Base-by-base conservation (phyloP, 1,140 invertebrate species). In the Heliconius hermathena region DNA sequence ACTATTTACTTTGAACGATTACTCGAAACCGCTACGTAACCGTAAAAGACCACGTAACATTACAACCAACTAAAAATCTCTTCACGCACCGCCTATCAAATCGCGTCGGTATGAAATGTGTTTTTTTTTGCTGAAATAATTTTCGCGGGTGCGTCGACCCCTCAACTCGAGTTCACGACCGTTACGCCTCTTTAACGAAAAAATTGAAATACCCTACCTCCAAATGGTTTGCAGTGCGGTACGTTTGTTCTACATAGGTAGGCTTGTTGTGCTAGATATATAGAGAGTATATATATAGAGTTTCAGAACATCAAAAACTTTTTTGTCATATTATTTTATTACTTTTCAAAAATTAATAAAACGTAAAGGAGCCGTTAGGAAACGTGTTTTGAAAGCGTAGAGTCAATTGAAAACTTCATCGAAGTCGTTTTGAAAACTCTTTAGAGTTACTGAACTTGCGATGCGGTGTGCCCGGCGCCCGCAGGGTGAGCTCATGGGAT, bases 181-280 rank as follows among this genome's bases (percentile, higher is more conserved):
- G 90, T 89, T 84, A 84, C 87, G 87, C 78, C 83, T 85, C 80
- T 89, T 85, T 78, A 78, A 82, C 84, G 86, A 83, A 83, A 92
- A 91, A 93, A 91, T 84, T 38, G 46, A 78, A 73, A 70, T 66
- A 66, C 60, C 60, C 60, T 41, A 77, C 81, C 76, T 41, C 74
- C 87, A 86, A 84, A 89, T 90, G 87, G 79, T 80, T 84, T 85
- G 83, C 83, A 83, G 83, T 73, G 84, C 82, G 83, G 83, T 76
- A 79, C 74, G 81, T 87, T 87, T 85, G 83, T 85, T 86, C 26
- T 22, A n/a, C 13, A 22, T 66, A 57, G 49, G 49, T 57, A 57
- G 54, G 8, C n/a, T 11, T n/a, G n/a, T n/a, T n/a, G n/a, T n/a
- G n/a, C n/a, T n/a, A n/a, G n/a, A n/a, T n/a, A n/a, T n/a, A n/a